phyloP scores from a whole-genome alignment of 2,113 vertebrate species.

The Nothocercus nigrocapillus region DNA sequence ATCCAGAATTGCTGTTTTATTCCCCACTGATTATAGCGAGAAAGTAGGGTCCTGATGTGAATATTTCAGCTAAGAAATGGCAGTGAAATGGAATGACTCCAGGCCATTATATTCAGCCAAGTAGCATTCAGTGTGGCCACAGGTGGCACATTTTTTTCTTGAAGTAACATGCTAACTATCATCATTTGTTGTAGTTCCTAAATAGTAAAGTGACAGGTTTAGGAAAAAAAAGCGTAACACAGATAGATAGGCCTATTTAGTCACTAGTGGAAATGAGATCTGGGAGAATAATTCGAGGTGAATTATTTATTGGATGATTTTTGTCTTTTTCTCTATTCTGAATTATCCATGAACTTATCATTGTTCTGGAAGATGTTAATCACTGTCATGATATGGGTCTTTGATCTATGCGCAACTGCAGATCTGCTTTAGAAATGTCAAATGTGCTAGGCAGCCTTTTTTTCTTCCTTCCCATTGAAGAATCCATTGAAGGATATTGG shows the following conservation, averaged over 20 bases:
- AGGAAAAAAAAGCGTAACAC: not conserved
- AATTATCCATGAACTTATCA: slow-evolving; percentile 5
- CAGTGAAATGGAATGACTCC: not conserved
- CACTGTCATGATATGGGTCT: not conserved
- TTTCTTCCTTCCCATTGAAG: not conserved
- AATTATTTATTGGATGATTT: slow-evolving; percentile 8
- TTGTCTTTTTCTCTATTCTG: not conserved
- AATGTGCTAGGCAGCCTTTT: not conserved
- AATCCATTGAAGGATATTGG: not conserved
- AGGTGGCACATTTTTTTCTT: not conserved
- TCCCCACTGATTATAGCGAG: not conserved
- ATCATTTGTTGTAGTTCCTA: not conserved
- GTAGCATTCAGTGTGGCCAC: not conserved
- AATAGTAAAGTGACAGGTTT: not conserved
- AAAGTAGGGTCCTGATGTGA: accelerated
- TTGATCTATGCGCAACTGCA: not conserved
- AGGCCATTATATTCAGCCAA: not conserved
- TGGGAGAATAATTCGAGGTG: slow-evolving; percentile 3
- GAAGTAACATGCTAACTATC: not conserved
- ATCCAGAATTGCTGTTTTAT: not conserved
- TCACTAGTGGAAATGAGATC: not conserved
- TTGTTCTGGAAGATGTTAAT: not conserved
- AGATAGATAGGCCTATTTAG: not conserved
- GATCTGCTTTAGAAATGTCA: not conserved
- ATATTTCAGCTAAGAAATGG: not conserved